Percentiles rank a stretch among this genome's conserved stretches.
Evolutionary conservation across 2,113 vertebrate species (phyloP).

Genomic region (Carollia perspicillata): DNA sequence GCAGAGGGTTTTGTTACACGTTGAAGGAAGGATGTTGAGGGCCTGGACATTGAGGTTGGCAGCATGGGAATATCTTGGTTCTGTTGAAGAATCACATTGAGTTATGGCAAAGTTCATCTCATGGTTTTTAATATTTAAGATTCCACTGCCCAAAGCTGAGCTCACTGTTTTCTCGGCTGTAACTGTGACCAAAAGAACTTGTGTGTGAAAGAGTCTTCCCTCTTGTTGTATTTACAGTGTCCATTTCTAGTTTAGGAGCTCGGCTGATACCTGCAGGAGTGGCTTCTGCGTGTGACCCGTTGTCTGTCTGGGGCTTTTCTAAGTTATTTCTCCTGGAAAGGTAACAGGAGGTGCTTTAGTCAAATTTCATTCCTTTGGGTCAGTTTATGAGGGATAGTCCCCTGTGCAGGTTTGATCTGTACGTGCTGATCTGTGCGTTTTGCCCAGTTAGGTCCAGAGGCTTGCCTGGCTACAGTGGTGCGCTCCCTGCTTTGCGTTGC

Average conservation of each 20-base stretch:
- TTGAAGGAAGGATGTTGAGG: not conserved
- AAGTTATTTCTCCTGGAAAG: not conserved
- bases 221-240: not conserved
- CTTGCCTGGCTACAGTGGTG: not conserved
- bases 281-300: not conserved
- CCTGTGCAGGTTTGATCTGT: not conserved
- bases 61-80: not conserved
- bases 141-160: conserved; percentile 29
- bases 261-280: not conserved
- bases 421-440: not conserved
- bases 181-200: not conserved
- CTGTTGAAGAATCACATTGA: conserved; percentile 14
- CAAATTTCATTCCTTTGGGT: not conserved
- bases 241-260: not conserved
- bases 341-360: not conserved
- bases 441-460: not conserved
- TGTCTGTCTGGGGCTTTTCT: not conserved
- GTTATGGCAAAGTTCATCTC: not conserved
- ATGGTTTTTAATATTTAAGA: conserved; percentile 1
- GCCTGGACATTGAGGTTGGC: not conserved
- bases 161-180: not conserved
- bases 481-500: not conserved
- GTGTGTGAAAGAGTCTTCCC: not conserved
- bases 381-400: not conserved
- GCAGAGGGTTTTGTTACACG: too few relatives aligned